Conservation (phyloP, 1,140 invertebrate species). For the Apis dorsata region DNA sequence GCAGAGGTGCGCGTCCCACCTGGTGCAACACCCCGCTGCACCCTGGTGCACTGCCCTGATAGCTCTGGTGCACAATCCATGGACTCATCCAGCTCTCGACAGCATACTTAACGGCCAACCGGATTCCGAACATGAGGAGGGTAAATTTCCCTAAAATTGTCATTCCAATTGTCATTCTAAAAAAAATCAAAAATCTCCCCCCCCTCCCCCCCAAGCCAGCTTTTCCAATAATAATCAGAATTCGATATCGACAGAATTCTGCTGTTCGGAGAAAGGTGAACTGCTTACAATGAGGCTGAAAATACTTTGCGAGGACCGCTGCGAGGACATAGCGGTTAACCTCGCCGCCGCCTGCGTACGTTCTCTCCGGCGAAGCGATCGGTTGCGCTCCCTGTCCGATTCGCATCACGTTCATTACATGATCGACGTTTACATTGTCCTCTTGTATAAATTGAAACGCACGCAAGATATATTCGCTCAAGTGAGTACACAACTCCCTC, state of each 20-base stretch:
- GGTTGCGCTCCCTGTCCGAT: conserved; percentile 76
- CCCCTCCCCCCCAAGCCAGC: too few relatives aligned
- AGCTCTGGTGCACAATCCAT: conserved; percentile 79
- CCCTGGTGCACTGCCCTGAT: conserved; percentile 77
- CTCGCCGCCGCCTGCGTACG: conserved; percentile 80
- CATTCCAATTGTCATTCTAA: too few relatives aligned
- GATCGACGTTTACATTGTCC: conserved; percentile 81
- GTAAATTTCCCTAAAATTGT: conserved; percentile 36
- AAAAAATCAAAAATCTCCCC: background rate
- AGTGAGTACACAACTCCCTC: conserved; percentile 68
- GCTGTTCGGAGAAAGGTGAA: conserved; percentile 80
- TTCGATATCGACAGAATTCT: conserved; percentile 75
- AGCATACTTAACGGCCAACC: conserved; percentile 78
- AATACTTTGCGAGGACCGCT: conserved; percentile 80
- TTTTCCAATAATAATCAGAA: background rate
- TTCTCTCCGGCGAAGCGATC: conserved; percentile 76
- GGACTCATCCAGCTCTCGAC: conserved; percentile 78
- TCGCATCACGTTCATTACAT: conserved; percentile 79
- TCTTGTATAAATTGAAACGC: conserved; percentile 81
- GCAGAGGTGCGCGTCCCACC: conserved; percentile 77
- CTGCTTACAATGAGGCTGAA: conserved; percentile 80
- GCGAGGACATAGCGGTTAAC: conserved; percentile 81
- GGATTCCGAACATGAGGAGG: conserved; percentile 77
- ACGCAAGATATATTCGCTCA: conserved; percentile 80
- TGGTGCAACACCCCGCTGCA: conserved; percentile 76